Evolutionary conservation across 1,140 invertebrate species (phyloP), one percentile per base, ranked within the genome.

Genomic region (Pantala flavescens): DNA sequence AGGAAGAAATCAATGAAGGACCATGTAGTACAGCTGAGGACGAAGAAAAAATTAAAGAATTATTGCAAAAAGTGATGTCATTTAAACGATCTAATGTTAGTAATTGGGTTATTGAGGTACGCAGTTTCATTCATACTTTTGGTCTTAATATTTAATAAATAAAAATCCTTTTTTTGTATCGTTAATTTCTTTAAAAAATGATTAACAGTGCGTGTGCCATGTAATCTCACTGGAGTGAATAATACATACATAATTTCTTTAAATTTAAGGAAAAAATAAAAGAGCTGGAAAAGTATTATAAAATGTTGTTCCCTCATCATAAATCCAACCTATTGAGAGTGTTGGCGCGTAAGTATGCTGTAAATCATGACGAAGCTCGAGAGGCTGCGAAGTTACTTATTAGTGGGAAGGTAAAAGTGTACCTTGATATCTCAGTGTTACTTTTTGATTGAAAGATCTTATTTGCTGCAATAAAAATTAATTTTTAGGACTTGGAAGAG

Each of bases 301-400:
- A 63, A 12, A 63, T 7, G n/a, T 21, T 63, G 5, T 63, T 63
- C 14, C 49, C 49, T 63, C 1, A 63, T 7, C 78, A 82, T 19
- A 82, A 79, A 78, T 72, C 81, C 19, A 73, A 77, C 36, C 83
- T 85, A 78, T 70, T 86, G 0, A 79, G 78, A 76, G 76, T 77
- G 9, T 75, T 86, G 23, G 83, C 84, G 24, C 76, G 71, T 23
- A 74, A 80, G 19, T 84, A 85, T 80, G 80, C 80, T 24, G 79
- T 85, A 10, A 76, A 85, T 78, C 84, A 85, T 78, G 23, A 80
- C 7, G 76, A 76, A 76, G 78, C 85, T 77, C 78, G 76, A 23
- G 77, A 82, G 77, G 72, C 82, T 63, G 80, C 83, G 42, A 79
- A 79, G 43, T 83, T 80, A 77, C 79, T 84, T 70, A 28, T 75